phyloP scores from a whole-genome alignment of 2,113 vertebrate species.

The Zingel zingel region DNA sequence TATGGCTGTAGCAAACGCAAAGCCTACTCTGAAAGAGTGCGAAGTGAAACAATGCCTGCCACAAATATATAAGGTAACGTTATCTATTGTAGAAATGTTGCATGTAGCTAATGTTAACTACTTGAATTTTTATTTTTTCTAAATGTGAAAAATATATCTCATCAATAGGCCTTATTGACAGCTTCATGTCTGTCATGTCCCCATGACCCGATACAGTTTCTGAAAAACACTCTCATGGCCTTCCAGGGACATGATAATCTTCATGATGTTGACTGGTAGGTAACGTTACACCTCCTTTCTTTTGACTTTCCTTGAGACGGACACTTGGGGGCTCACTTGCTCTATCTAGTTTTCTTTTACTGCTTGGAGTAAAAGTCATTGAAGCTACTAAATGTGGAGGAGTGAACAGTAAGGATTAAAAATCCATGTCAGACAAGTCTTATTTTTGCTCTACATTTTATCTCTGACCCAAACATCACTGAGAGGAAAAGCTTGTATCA shows the following conservation, averaged over 20 bases:
- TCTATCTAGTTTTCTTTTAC: conserved; percentile 29
- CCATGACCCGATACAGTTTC: conserved; percentile 61
- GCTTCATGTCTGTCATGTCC: conserved; percentile 58
- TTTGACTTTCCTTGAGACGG: not conserved
- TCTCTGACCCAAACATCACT: not conserved
- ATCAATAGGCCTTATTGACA: conserved; percentile 52
- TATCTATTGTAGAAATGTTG: no score
- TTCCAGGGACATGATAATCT: conserved; percentile 56
- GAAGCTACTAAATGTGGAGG: not conserved
- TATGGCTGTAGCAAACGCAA: conserved; percentile 46
- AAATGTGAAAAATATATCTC: accelerated
- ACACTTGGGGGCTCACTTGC: conserved; percentile 68
- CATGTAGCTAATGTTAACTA: no score
- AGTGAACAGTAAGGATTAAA: not conserved
- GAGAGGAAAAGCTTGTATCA: not conserved
- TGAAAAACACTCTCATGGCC: conserved; percentile 48
- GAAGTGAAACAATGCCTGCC: conserved; percentile 59
- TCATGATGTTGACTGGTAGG: conserved; percentile 59
- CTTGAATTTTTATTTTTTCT: not conserved
- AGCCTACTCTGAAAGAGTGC: conserved; percentile 35
- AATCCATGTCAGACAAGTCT: not conserved
- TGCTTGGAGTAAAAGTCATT: not conserved
- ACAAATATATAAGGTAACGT: conserved; percentile 59
- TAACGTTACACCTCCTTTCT: not conserved
- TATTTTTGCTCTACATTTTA: not conserved